Evolutionary conservation across 2,888 invertebrate genomes (phyloP).

Genomic region (Drosophila mayaguana): DNA sequence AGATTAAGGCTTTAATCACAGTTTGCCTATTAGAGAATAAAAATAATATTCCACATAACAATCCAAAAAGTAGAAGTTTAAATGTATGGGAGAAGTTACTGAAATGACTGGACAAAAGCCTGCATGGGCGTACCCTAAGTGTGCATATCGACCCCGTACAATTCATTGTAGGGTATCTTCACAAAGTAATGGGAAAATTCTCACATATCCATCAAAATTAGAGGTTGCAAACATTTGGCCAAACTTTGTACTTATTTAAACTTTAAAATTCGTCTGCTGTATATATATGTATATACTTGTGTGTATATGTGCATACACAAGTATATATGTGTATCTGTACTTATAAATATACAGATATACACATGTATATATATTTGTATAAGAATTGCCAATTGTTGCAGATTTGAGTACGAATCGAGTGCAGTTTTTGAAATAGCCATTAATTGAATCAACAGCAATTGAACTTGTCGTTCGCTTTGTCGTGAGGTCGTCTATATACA

Average conservation of each 20-base stretch:
- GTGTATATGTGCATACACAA: not conserved
- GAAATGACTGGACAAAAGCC: not conserved
- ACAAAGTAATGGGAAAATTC: not conserved
- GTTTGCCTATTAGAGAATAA: not conserved
- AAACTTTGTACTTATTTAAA: conserved; percentile 5
- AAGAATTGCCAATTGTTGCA: conserved; percentile 9
- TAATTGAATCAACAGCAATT: conserved; percentile 52
- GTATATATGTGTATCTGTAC: no score
- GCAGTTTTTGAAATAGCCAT: conserved; percentile 34
- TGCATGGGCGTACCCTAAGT: no score
- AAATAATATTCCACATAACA: not conserved
- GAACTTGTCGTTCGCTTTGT: conserved; percentile 36
- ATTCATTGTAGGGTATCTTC: no score
- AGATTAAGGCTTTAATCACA: not conserved
- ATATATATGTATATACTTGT: no score
- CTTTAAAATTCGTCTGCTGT: not conserved
- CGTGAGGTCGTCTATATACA: conserved; percentile 15
- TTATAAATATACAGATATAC: not conserved
- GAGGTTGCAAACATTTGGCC: not conserved
- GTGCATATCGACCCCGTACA: not conserved
- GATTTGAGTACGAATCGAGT: conserved; percentile 50
- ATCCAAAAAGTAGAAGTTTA: not conserved
- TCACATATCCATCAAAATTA: not conserved
- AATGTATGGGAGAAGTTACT: not conserved
- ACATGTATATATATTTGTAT: no score